Base-by-base conservation (phyloP, 2,797 vertebrate genomes). In the Esox masquinongy region DNA sequence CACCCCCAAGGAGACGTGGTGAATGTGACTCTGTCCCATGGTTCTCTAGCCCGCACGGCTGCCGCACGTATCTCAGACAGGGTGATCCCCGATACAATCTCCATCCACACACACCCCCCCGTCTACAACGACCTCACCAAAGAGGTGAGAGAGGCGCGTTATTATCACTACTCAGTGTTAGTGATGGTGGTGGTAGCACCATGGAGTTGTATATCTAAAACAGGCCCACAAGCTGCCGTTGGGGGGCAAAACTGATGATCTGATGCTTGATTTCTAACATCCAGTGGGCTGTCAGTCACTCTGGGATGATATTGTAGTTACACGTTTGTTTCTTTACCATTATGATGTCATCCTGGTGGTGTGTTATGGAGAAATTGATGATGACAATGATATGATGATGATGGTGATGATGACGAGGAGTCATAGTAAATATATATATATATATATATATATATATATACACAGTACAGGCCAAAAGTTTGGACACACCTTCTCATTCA, bases 41-140 rank as follows among this genome's bases (percentile, higher is more conserved):
- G 68, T 0, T 75, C 89, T 22, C 75, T 90, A 22, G 79, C 89
- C 19, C 89, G 85, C 75, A 82, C 72, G 34, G 90, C 91, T 4
- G 84, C 83, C 16, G 50, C 85, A n/a, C 87, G 79, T 14, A 72
- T 93, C 51, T 91, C 92, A 0, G 85, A 92, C 70, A 84, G 92
- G 39, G 71, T 73, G 4, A 81, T 85, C 17, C 68, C 73, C 2
- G 88, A 90, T 16, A 78, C 81, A 24, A 86, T 93, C 73, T 80
- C 82, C 0, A 77, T 94, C 5, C 74, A 82, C 19, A 73, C 49
- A 70, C 82, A 80, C 0, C 82, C 78, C 12, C 86, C 92, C 2
- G 75, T 94, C 2, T 94, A 93, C 83, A 93, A 94, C 68, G 86
- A 92, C 67, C 86, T 94, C 22, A 24, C 78, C 22, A 88, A 86